phyloP scores from a whole-genome alignment of 1,140 invertebrate genomes.

The Ceratoteleas bidentatus region DNA sequence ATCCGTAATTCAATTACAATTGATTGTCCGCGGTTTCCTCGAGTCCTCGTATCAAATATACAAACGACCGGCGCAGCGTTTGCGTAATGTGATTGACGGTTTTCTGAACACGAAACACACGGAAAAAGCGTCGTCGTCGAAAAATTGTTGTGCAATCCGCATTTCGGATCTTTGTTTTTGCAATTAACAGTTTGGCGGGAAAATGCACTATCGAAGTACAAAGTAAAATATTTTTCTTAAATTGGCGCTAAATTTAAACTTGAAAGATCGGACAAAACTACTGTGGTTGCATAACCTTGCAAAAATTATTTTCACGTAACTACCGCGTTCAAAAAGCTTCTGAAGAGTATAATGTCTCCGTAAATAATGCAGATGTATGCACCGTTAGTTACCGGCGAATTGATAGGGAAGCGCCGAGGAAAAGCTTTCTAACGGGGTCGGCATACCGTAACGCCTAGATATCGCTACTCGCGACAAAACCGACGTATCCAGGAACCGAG shows the following conservation, averaged over 20 bases:
- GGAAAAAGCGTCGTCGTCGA: slow-evolving; percentile 17
- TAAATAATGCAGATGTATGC: slow-evolving; percentile 44
- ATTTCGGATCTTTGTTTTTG: not conserved
- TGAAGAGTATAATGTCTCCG: slow-evolving; percentile 8
- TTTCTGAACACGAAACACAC: slow-evolving; percentile 22
- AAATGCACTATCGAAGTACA: not conserved
- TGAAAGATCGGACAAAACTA: not conserved
- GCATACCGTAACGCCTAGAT: slow-evolving; percentile 53
- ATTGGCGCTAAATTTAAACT: not conserved
- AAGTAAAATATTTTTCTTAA: not conserved
- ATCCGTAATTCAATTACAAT: slow-evolving; percentile 49
- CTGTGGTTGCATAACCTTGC: not conserved
- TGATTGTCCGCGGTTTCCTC: slow-evolving; percentile 39
- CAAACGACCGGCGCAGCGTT: slow-evolving; percentile 32
- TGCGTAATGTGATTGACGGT: slow-evolving; percentile 45
- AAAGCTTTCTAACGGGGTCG: slow-evolving; percentile 52
- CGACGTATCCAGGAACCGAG: slow-evolving; percentile 23
- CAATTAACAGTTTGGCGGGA: not conserved
- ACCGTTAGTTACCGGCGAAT: slow-evolving; percentile 49
- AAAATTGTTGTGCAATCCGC: slow-evolving; percentile 18
- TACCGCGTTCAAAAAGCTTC: slow-evolving; percentile 15
- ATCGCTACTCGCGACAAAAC: slow-evolving; percentile 34
- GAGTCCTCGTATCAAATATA: slow-evolving; percentile 34
- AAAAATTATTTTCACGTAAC: not conserved
- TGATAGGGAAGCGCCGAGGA: slow-evolving; percentile 41